Base-by-base conservation (phyloP, 2,113 vertebrate species). In the Drymodes brunneopygia region DNA sequence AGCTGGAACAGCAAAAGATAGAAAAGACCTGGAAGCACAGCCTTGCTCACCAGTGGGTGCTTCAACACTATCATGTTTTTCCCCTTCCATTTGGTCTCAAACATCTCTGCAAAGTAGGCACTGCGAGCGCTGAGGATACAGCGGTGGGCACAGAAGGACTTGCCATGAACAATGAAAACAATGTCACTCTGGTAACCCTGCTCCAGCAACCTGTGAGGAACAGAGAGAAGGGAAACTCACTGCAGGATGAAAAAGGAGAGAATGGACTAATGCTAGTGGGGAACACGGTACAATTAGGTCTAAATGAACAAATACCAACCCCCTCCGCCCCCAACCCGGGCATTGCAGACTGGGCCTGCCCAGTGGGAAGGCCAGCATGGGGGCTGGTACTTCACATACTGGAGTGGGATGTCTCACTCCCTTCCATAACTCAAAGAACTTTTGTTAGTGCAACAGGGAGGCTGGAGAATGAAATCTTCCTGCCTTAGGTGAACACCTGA, bases 71-170 rank as follows among this genome's bases (percentile, higher is more conserved):
- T 99, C 74, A 98, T 92, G 54, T 96, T 98, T 97, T 99, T 99
- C 61, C 98, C 98, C 85, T 98, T 99, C 99, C 99, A 99, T 64
- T 99, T 99, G 93, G 98, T 99, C 93, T 99, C 98, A 93, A 99
- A 99, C 99, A 99, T 99, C 85, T 99, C 98, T 0, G 98, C 98
- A n/a, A 99, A 99, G 97, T 99, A 99, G 79, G 98, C 97, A 0
- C 99, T 99, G 45, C 99, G 99, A 4, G 99, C 99, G 0, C 99
- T 97, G 71, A 99, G 98, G 77, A 99, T 78, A 62, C 99, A 99
- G 74, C 98, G 98, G 79, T 99, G 99, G 3, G 98, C 98, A 35
- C 95, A 96, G 89, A 99, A 99, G 21, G 98, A 98, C 94, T 99
- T 98, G 21, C 99, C 99, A 3, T 99, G 99, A 40, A 99, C 99